phyloP scores from a whole-genome alignment of 2,113 vertebrate species.

The Dipodomys merriami region DNA sequence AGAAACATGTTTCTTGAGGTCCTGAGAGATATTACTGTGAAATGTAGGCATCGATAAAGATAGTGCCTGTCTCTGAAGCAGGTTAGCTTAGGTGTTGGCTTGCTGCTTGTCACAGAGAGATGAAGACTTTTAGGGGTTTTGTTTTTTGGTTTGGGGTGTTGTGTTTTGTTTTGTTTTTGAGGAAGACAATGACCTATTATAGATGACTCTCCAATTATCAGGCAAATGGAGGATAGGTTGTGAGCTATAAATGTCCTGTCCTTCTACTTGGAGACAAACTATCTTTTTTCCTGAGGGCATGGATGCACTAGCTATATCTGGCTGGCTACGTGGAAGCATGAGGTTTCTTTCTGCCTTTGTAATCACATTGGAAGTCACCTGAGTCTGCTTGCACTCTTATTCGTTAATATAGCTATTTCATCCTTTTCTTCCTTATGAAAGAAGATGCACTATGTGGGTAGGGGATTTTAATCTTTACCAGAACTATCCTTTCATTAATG shows the following conservation, averaged over 20 bases:
- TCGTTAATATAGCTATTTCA: background rate
- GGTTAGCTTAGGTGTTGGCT: background rate
- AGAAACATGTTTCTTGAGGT: background rate
- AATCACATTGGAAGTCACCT: background rate
- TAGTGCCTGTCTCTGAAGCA: rapidly evolving
- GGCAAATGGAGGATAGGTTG: background rate
- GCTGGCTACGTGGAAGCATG: background rate
- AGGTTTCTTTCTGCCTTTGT: background rate
- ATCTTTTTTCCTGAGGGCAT: background rate
- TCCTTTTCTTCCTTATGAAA: background rate
- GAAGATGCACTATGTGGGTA: background rate
- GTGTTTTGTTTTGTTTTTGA: background rate
- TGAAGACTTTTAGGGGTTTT: background rate
- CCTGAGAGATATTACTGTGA: background rate
- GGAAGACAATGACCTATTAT: background rate
- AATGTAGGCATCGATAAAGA: background rate
- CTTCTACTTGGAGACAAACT: background rate
- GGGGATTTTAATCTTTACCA: background rate
- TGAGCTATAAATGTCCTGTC: background rate
- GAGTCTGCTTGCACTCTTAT: background rate
- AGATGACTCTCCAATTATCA: background rate
- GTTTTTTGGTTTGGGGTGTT: too few species aligned
- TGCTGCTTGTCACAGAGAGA: background rate
- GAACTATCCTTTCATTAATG: background rate
- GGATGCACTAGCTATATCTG: background rate